Evolutionary conservation across 2,113 vertebrate genomes (phyloP).

Genomic region (Anhinga anhinga): DNA sequence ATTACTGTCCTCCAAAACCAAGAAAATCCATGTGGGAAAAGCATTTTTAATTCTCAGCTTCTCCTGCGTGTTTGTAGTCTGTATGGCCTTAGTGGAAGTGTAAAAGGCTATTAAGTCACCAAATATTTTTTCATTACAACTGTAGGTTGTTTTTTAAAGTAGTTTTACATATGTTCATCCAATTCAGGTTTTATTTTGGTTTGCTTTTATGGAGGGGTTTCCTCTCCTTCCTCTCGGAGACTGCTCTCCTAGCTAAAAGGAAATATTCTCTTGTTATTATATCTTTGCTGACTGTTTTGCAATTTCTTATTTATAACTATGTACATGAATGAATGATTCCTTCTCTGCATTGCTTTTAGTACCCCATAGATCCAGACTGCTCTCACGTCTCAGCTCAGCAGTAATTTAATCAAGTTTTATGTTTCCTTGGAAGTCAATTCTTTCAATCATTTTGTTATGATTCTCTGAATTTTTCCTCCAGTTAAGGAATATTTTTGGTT

Average conservation of each 20-base stretch:
- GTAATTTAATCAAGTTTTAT: not conserved
- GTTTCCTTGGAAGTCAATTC: not conserved
- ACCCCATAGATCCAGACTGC: not conserved
- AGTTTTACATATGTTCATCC: not conserved
- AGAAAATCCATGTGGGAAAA: not conserved
- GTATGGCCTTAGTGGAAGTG: not conserved
- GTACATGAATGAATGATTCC: not conserved
- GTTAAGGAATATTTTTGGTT: not conserved
- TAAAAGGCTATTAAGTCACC: not conserved
- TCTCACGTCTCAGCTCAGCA: not conserved
- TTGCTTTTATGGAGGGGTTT: not conserved
- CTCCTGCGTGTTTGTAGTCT: not conserved
- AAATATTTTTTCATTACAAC: not conserved
- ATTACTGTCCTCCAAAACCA: not conserved
- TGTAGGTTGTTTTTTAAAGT: not conserved
- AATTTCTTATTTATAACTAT: not conserved
- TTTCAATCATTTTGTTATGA: not conserved
- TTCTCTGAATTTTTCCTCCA: not conserved
- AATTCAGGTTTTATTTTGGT: not conserved
- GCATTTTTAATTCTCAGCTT: not conserved
- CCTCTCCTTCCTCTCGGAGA: not conserved
- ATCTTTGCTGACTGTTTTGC: not conserved
- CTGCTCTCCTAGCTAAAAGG: not conserved
- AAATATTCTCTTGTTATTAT: not conserved
- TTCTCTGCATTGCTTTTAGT: not conserved